Conservation (phyloP, 2,113 vertebrate genomes). For the Spheniscus mendiculus region DNA sequence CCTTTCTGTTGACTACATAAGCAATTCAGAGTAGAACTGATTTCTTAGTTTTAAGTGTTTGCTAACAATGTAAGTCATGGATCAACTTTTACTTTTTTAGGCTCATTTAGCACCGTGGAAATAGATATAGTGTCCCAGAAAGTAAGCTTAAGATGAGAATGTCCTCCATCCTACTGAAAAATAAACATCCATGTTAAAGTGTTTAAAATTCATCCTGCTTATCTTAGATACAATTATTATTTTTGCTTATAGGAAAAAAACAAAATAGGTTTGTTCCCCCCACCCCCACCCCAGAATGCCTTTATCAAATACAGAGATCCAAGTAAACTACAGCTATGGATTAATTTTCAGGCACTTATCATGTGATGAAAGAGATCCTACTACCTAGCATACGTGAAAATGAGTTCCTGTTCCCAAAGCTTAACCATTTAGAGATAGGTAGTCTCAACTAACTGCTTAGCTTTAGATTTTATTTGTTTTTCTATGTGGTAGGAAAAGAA, state of each 20-base stretch:
- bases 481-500: background rate
- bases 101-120: background rate
- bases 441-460: background rate
- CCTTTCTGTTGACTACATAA: background rate
- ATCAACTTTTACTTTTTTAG: background rate
- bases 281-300: too few species aligned
- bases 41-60: background rate
- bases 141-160: background rate
- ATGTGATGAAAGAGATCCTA: background rate
- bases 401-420: background rate
- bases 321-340: background rate
- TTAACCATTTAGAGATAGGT: background rate
- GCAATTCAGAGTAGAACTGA: background rate
- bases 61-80: background rate
- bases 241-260: background rate
- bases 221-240: background rate
- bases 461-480: background rate
- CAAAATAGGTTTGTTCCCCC: too few species aligned
- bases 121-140: fast-evolving
- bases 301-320: background rate
- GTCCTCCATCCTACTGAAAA: background rate
- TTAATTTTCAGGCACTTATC: background rate
- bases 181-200: background rate
- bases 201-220: background rate
- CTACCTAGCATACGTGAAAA: background rate